A percentile compares a stretch with the other conserved stretches of the same genome.
Evolutionary conservation across 2,113 vertebrate genomes (phyloP).

Genomic region (Isichthys henryi): DNA sequence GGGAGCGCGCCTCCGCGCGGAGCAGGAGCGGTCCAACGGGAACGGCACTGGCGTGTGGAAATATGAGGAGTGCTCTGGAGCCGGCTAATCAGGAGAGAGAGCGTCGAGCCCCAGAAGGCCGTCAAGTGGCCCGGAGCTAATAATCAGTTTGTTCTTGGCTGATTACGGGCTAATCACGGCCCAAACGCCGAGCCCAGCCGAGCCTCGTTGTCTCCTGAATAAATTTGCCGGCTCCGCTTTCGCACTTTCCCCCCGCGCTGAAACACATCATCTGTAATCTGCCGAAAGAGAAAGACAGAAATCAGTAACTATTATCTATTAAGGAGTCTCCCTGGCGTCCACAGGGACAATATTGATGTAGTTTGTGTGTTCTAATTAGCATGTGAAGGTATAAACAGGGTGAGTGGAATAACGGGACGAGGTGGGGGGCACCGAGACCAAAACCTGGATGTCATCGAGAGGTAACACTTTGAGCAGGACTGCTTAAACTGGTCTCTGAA

Average conservation of each 20-base stretch:
- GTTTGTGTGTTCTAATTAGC: constrained; percentile 39
- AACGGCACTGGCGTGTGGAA: constrained; percentile 59
- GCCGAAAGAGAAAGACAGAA: constrained; percentile 47
- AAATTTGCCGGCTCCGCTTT: constrained; percentile 54
- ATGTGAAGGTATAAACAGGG: constrained; percentile 25
- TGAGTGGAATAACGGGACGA: constrained; percentile 30
- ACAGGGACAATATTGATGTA: constrained; percentile 69
- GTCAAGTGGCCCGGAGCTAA: constrained; percentile 75
- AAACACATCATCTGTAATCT: constrained; percentile 53
- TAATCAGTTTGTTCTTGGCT: constrained; percentile 88
- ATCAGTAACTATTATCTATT: constrained; percentile 56
- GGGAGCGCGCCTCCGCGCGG: constrained; percentile 43
- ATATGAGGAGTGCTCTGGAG: constrained; percentile 62
- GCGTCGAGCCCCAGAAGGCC: constrained; percentile 74
- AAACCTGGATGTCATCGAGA: not conserved
- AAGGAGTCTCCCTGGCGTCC: constrained; percentile 56
- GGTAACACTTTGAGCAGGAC: not conserved
- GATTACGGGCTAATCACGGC: constrained; percentile 88
- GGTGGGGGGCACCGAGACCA: not conserved
- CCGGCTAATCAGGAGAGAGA: constrained; percentile 75
- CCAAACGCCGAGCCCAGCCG: constrained; percentile 58
- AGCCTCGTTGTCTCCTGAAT: constrained; percentile 60
- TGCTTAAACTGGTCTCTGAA: not conserved
- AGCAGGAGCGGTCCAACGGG: constrained; percentile 56
- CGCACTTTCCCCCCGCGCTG: constrained; percentile 51